These are phyloP conservation scores for Chloropsis cyanopogon DNA, from an alignment of 2,113 vertebrate genomes.

Conservation along the genomic window DNA sequence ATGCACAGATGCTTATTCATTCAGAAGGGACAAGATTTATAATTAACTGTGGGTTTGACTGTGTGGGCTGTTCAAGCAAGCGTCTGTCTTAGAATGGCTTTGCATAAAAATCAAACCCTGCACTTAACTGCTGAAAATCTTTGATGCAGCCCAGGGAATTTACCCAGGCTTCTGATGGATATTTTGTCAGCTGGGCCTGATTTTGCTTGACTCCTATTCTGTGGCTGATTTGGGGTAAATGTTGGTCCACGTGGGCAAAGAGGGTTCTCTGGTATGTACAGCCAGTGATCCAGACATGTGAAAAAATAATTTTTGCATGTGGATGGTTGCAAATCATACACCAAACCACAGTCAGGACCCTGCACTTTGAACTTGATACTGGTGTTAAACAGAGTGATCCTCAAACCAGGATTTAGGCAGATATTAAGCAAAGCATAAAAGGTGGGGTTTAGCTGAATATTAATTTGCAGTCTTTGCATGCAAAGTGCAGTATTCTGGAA, in stretches of 20 bases:
- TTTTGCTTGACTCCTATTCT: background rate
- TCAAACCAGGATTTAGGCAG: background rate
- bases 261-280: background rate
- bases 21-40: background rate
- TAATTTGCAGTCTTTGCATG: background rate
- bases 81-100: background rate
- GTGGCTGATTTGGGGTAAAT: background rate
- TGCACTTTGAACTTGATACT: background rate
- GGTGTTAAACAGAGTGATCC: background rate
- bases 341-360: background rate
- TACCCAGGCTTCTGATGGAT: background rate
- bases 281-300: accelerated
- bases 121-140: background rate
- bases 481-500: background rate
- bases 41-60: slow-evolving; percentile 30
- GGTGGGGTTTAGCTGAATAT: background rate
- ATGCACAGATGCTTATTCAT: slow-evolving; percentile 33
- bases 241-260: background rate
- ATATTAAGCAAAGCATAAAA: background rate
- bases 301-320: background rate
- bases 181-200: background rate
- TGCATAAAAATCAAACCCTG: background rate
- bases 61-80: background rate
- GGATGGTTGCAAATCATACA: background rate
- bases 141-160: background rate